A percentile compares a stretch with the other conserved stretches of the same genome.
Evolutionary conservation across 2,888 invertebrate species (phyloP).

Genomic region (Coremacera marginata): DNA sequence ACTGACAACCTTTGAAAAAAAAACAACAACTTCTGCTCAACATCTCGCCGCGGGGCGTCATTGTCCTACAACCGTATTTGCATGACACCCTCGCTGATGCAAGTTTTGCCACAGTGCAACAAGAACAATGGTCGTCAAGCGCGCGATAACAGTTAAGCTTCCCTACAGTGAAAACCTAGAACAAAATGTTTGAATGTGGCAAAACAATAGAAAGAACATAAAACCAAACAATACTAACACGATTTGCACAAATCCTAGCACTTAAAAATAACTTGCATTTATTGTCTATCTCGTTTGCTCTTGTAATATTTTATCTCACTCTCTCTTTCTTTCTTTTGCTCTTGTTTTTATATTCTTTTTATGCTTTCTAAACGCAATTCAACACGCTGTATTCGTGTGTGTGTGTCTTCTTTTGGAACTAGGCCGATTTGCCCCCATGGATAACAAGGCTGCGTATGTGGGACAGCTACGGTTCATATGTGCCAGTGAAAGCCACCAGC

Average conservation of each 20-base stretch:
- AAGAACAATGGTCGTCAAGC: constrained; percentile 8
- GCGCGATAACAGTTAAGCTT: constrained; percentile 1
- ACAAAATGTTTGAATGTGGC: not conserved
- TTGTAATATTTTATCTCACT: not conserved
- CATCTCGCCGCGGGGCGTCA: constrained; percentile 4
- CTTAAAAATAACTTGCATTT: not conserved
- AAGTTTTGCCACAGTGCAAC: not conserved
- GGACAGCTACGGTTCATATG: constrained; percentile 76
- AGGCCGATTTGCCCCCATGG: constrained; percentile 72
- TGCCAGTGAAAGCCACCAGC: constrained; percentile 67
- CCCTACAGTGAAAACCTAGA: not conserved
- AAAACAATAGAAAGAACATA: constrained; percentile 12
- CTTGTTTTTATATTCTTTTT: not conserved
- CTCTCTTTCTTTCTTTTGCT: not conserved
- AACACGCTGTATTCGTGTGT: not conserved
- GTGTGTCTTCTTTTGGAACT: constrained; percentile 28
- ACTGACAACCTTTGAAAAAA: not conserved
- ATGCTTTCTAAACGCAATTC: not conserved
- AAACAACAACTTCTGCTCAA: not conserved
- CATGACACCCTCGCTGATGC: not conserved
- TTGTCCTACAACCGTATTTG: constrained; percentile 10
- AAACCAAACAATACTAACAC: not conserved
- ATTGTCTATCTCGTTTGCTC: not conserved
- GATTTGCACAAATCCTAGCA: not conserved
- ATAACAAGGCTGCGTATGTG: constrained; percentile 80